A percentile compares a stretch with the other conserved stretches of the same genome.
These are phyloP conservation scores for Sycobia sp. DNA, from an alignment of 1,140 invertebrate species.

Conservation along the genomic window DNA sequence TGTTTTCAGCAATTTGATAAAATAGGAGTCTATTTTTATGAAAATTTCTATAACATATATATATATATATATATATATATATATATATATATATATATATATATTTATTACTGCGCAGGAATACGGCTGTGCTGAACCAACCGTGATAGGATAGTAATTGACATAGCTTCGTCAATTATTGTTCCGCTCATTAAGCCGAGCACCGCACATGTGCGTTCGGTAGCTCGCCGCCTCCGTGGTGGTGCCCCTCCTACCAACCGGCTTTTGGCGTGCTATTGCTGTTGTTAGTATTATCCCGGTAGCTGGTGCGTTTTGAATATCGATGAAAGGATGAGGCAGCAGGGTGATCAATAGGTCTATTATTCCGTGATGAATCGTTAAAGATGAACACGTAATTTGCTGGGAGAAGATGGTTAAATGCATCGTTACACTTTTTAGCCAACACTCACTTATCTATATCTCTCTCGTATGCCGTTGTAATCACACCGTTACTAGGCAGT, in stretches of 20 bases:
- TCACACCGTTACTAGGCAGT: too few relatives aligned
- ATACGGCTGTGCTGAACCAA: too few relatives aligned
- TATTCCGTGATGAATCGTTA: conserved; percentile 21
- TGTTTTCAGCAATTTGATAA: too few relatives aligned
- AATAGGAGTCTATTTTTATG: too few relatives aligned
- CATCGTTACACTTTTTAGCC: background rate
- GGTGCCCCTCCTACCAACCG: too few relatives aligned
- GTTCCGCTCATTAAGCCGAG: conserved; percentile 45
- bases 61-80: too few relatives aligned
- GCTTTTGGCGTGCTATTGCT: conserved; percentile 4
- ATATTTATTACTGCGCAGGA: too few relatives aligned
- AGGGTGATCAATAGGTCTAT: background rate
- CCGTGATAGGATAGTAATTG: conserved; percentile 44
- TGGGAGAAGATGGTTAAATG: background rate
- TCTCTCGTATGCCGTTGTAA: too few relatives aligned
- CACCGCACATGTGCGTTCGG: background rate
- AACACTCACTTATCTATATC: too few relatives aligned
- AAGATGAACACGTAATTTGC: conserved; percentile 24
- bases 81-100: too few relatives aligned
- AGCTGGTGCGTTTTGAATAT: conserved; percentile 31
- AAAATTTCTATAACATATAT: too few relatives aligned
- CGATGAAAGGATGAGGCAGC: conserved; percentile 11
- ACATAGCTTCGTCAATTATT: conserved; percentile 52
- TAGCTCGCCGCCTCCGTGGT: background rate
- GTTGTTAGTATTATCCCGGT: too few relatives aligned